phyloP scores from a whole-genome alignment of 2,797 vertebrate species.

The Cynodonichthys magdalenae region DNA sequence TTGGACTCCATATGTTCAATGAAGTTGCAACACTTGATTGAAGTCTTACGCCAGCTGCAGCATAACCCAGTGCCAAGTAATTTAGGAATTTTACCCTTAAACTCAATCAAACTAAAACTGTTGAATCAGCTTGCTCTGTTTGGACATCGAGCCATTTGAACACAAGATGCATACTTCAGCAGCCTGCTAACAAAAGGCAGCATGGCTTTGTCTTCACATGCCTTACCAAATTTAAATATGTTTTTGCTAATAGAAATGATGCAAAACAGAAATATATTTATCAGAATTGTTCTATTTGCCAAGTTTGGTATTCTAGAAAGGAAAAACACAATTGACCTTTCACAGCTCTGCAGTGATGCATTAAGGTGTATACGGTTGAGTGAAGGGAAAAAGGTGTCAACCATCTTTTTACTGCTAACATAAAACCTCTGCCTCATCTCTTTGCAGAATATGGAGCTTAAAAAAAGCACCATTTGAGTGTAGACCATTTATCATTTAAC shows the following conservation, averaged over 20 bases:
- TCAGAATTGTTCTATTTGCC: too few species aligned
- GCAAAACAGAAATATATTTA: too few species aligned
- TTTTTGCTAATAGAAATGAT: slow-evolving; percentile 19
- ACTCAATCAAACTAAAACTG: slow-evolving; percentile 50
- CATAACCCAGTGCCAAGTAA: slow-evolving; percentile 54
- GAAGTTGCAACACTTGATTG: slow-evolving; percentile 42
- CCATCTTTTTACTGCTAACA: too few species aligned
- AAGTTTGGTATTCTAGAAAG: too few species aligned
- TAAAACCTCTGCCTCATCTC: too few species aligned
- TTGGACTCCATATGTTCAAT: slow-evolving; percentile 37
- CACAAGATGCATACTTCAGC: slow-evolving; percentile 8
- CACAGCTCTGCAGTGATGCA: too few species aligned
- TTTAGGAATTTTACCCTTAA: slow-evolving; percentile 46
- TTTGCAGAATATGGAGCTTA: too few species aligned
- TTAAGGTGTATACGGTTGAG: too few species aligned
- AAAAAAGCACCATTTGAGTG: too few species aligned
- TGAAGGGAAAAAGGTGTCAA: too few species aligned
- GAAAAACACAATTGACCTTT: too few species aligned
- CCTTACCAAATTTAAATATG: slow-evolving; percentile 18
- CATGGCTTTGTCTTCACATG: neutral
- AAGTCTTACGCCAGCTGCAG: slow-evolving; percentile 48
- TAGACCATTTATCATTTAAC: too few species aligned
- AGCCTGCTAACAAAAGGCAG: slow-evolving; percentile 7
- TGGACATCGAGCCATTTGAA: slow-evolving; percentile 23
- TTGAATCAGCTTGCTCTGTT: slow-evolving; percentile 51